phyloP scores from a whole-genome alignment of 2,888 invertebrate species.

The Ophonus ardosiacus region DNA sequence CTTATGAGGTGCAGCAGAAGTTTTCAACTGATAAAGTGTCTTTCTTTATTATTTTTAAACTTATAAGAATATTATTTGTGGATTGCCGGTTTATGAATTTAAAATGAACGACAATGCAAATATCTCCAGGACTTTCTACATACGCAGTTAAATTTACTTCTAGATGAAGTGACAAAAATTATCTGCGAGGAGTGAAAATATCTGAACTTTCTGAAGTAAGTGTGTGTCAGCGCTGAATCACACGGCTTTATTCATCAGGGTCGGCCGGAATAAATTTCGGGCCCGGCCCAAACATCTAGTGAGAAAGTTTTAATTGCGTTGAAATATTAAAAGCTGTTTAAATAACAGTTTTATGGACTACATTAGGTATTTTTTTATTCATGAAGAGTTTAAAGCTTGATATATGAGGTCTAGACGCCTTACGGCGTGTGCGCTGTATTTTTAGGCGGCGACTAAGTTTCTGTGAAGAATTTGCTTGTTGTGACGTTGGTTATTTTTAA shows the following conservation, averaged over 20 bases:
- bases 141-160: neutral
- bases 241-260: constrained; percentile 33
- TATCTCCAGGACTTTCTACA: neutral
- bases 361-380: constrained; percentile 49
- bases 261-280: constrained; percentile 31
- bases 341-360: constrained; percentile 55
- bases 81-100: neutral
- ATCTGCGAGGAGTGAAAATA: neutral
- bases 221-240: constrained; percentile 23
- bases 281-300: constrained; percentile 29
- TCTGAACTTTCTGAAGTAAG: constrained; percentile 1
- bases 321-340: constrained; percentile 56
- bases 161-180: neutral
- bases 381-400: constrained; percentile 54
- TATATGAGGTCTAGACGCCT: constrained; percentile 51
- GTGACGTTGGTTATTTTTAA: constrained; percentile 35
- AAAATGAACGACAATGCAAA: neutral
- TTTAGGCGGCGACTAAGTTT: constrained; percentile 33
- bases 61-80: neutral
- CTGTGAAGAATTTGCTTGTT: constrained; percentile 21
- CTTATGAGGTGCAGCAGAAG: too few species aligned
- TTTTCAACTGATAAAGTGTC: too few species aligned
- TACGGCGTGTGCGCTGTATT: constrained; percentile 5
- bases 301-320: constrained; percentile 48
- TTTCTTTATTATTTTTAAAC: too few species aligned